These are phyloP conservation scores for Heliconius hermathena DNA, from an alignment of 1,140 invertebrate genomes.

Conservation along the genomic window DNA sequence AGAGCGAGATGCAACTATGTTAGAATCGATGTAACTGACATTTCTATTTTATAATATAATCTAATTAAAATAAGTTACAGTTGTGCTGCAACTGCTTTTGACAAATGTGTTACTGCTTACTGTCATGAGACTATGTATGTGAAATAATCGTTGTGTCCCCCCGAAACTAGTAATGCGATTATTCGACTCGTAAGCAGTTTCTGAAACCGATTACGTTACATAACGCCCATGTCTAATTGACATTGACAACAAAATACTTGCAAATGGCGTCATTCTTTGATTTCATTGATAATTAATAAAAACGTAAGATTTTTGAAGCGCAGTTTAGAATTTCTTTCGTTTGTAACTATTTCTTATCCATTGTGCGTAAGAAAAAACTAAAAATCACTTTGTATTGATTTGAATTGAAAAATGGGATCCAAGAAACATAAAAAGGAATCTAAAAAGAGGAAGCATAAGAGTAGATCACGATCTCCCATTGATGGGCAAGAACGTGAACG, in stretches of 20 bases:
- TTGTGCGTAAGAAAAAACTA: neutral
- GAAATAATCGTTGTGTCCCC: too few relatives aligned
- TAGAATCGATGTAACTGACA: too few relatives aligned
- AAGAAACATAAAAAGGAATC: conserved; percentile 79
- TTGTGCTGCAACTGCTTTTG: too few relatives aligned
- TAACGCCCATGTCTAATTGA: too few relatives aligned
- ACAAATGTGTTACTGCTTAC: too few relatives aligned
- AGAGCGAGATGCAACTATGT: too few relatives aligned
- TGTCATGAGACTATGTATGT: too few relatives aligned
- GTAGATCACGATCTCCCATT: conserved; percentile 68
- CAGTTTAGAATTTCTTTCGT: neutral
- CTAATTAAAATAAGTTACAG: too few relatives aligned
- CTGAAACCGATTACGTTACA: too few relatives aligned
- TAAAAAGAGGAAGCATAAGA: conserved; percentile 77
- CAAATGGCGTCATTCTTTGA: conserved; percentile 10
- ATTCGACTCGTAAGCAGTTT: too few relatives aligned
- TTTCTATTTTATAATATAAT: too few relatives aligned
- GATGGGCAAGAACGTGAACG: conserved; percentile 67
- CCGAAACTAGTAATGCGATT: too few relatives aligned
- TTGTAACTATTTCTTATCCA: neutral
- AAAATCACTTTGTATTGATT: neutral
- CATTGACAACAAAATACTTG: conserved; percentile 7
- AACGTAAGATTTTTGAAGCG: neutral
- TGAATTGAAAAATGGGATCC: conserved; percentile 59
- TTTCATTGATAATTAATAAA: neutral